phyloP scores from a whole-genome alignment of 1,140 invertebrate genomes.

The Stratiolaelaps scimitus region DNA sequence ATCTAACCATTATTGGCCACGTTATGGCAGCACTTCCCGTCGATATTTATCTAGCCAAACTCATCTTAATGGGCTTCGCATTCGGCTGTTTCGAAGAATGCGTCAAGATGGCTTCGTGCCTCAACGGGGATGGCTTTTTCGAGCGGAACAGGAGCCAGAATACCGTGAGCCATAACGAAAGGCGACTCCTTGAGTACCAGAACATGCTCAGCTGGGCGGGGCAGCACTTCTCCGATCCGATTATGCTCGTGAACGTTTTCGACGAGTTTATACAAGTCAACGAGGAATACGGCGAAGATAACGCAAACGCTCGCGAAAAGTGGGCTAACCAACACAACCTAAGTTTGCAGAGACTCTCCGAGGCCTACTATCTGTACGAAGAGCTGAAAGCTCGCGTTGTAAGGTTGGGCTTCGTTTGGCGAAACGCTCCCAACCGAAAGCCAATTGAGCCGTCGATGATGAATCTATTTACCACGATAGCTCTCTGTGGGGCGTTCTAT shows the following conservation, averaged over 20 bases:
- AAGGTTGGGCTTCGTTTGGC: not conserved
- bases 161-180: not conserved
- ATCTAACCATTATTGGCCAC: conserved; percentile 69
- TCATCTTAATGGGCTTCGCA: conserved; percentile 73
- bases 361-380: conserved; percentile 1
- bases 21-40: conserved; percentile 69
- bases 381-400: not conserved
- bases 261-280: not conserved
- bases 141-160: too few species aligned
- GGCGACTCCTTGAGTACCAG: not conserved
- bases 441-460: not conserved
- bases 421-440: not conserved
- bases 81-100: conserved; percentile 70
- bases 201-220: not conserved
- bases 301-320: not conserved
- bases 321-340: not conserved
- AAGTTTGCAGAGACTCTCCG: not conserved
- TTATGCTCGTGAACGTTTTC: conserved; percentile 13
- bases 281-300: not conserved
- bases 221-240: not conserved
- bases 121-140: not conserved
- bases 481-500: conserved; percentile 16
- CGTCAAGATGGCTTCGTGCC: conserved; percentile 64
- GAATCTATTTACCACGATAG: conserved; percentile 5
- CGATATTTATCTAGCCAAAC: conserved; percentile 63